phyloP scores from a whole-genome alignment of 2,888 invertebrate genomes.

The Halictus quadricinctus region DNA sequence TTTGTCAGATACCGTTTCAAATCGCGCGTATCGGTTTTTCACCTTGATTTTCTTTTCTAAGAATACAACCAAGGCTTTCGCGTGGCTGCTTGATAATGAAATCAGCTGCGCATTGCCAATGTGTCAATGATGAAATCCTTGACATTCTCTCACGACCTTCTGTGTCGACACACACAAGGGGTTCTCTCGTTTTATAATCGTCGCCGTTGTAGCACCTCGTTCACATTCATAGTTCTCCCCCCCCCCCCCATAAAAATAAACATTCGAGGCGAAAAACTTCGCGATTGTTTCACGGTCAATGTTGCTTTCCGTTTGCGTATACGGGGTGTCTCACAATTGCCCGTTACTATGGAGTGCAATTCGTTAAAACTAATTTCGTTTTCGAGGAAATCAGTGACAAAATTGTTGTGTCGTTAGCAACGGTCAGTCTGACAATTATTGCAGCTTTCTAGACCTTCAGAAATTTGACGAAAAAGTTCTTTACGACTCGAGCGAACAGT shows the following conservation, averaged over 20 bases:
- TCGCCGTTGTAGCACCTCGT: conserved; percentile 21
- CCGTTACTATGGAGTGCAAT: too few relatives aligned
- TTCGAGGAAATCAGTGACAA: background rate
- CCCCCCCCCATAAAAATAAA: background rate
- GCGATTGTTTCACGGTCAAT: background rate
- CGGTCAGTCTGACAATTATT: background rate
- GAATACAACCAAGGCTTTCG: conserved; percentile 29
- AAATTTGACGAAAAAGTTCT: background rate
- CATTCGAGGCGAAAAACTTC: background rate
- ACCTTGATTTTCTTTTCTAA: conserved; percentile 36
- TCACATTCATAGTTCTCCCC: background rate
- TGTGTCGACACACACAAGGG: conserved; percentile 1
- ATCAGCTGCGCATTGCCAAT: conserved; percentile 30
- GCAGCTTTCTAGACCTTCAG: background rate
- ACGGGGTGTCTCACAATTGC: background rate
- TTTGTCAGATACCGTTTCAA: background rate
- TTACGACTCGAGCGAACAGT: background rate
- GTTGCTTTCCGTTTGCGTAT: background rate
- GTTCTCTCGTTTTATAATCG: conserved; percentile 33
- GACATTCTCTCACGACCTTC: conserved; percentile 61
- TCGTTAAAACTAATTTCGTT: too few relatives aligned
- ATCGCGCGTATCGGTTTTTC: conserved; percentile 13
- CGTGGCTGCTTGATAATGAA: conserved; percentile 43
- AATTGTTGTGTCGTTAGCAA: background rate
- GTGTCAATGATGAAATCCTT: conserved; percentile 54